These are phyloP conservation scores for Paramormyrops hopkinsi DNA, from an alignment of 2,797 vertebrate species.

Conservation along the genomic window DNA sequence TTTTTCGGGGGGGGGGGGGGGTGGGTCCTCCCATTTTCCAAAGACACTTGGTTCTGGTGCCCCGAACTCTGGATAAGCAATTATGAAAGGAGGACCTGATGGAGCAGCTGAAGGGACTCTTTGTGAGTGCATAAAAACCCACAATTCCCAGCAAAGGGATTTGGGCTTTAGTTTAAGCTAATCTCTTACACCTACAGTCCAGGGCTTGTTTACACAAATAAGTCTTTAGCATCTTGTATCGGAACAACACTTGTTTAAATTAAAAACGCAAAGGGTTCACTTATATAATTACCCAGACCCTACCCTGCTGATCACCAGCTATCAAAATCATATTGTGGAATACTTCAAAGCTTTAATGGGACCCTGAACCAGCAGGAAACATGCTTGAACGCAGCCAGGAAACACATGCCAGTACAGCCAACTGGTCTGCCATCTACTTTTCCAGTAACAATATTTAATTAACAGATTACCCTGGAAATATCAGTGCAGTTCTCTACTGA, in stretches of 20 bases:
- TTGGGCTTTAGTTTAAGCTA: neutral
- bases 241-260: neutral
- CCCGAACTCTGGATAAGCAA: neutral
- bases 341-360: neutral
- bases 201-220: neutral
- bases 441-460: slow-evolving; percentile 5
- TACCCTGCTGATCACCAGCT: neutral
- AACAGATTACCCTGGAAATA: neutral
- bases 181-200: neutral
- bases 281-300: neutral
- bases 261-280: neutral
- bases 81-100: neutral
- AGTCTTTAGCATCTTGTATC: neutral
- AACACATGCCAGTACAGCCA: neutral
- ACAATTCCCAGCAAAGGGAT: neutral
- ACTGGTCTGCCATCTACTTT: neutral
- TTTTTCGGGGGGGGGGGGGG: neutral
- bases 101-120: neutral
- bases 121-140: neutral
- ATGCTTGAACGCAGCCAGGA: neutral
- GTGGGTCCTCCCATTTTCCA: neutral
- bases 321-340: neutral
- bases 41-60: neutral
- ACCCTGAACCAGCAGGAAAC: neutral
- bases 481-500: neutral